These are phyloP conservation scores for Sphaeramia orbicularis DNA, from an alignment of 2,797 vertebrate species.

Conservation along the genomic window DNA sequence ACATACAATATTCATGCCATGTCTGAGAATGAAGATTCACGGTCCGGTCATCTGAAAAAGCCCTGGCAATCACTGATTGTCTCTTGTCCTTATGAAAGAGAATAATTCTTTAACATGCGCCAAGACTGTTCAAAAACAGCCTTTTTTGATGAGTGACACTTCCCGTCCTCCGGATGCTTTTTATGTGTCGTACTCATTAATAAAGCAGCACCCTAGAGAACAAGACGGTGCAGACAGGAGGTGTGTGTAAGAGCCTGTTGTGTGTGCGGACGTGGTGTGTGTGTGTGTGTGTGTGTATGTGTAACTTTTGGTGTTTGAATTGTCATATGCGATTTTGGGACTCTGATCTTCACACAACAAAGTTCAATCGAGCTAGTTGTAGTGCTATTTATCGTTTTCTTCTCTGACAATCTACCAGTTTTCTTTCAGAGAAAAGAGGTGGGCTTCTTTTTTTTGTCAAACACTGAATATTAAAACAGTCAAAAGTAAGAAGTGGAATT, in stretches of 20 bases:
- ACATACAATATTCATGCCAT: constrained; percentile 96
- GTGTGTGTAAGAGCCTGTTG: constrained; percentile 21
- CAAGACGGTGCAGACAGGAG: constrained; percentile 85
- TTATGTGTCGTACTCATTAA: constrained; percentile 99
- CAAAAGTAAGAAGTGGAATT: constrained; percentile 77
- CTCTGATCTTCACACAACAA: constrained; percentile 95
- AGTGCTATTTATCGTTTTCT: constrained; percentile 88
- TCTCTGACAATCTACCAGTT: constrained; percentile 71
- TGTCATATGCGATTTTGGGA: constrained; percentile 97
- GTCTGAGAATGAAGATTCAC: constrained; percentile 93
- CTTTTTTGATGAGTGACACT: constrained; percentile 98
- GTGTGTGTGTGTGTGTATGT: constrained; percentile 29
- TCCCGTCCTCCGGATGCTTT: constrained; percentile 94
- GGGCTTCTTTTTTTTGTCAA: constrained; percentile 57
- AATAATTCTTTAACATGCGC: constrained; percentile 97
- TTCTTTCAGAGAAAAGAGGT: constrained; percentile 61
- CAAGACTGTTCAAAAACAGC: constrained; percentile 95
- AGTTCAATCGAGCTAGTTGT: constrained; percentile 89
- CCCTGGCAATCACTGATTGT: constrained; percentile 90
- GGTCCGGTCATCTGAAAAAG: constrained; percentile 94
- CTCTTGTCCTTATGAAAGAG: constrained; percentile 96
- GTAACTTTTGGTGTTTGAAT: constrained; percentile 94
- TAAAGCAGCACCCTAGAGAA: constrained; percentile 94
- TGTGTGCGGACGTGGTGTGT: background rate
- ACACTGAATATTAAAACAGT: constrained; percentile 76